A percentile compares a stretch with the other conserved stretches of the same genome.
These are phyloP conservation scores for Smittia sp. DNA, from an alignment of 2,888 invertebrate genomes.

Conservation along the genomic window DNA sequence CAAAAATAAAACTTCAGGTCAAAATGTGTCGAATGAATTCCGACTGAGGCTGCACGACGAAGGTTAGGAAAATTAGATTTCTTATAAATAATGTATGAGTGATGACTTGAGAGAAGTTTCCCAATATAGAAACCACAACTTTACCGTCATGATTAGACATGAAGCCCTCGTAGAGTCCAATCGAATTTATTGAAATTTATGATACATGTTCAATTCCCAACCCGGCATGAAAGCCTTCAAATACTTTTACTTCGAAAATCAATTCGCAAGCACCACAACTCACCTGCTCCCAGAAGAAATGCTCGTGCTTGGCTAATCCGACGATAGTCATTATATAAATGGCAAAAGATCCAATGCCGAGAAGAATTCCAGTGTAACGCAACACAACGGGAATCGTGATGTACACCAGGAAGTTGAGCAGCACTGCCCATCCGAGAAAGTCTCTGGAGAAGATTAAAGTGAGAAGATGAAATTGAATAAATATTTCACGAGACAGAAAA, in stretches of 20 bases:
- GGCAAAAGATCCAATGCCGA: constrained; percentile 61
- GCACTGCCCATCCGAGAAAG: constrained; percentile 68
- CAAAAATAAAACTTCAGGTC: too few species aligned
- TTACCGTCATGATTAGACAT: too few species aligned
- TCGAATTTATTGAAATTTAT: background rate
- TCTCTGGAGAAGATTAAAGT: constrained; percentile 55
- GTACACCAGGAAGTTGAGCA: constrained; percentile 70
- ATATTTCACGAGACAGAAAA: background rate
- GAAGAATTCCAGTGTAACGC: constrained; percentile 58
- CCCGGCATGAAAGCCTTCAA: background rate
- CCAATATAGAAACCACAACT: too few species aligned
- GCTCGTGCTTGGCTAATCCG: constrained; percentile 57
- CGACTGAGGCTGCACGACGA: too few species aligned
- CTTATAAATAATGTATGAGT: too few species aligned
- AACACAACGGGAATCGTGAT: constrained; percentile 70
- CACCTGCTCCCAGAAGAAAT: constrained; percentile 56
- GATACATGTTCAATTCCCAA: background rate
- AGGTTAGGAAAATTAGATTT: too few species aligned
- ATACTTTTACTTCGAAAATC: background rate
- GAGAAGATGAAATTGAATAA: constrained; percentile 16
- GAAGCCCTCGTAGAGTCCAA: background rate
- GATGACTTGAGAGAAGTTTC: too few species aligned
- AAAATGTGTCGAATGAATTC: too few species aligned
- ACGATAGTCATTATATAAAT: constrained; percentile 61
- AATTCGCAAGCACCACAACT: constrained; percentile 43